Percentiles rank a stretch among this genome's conserved stretches.
Conservation (phyloP, 2,888 invertebrate genomes). For the Eupithecia insigniata region DNA sequence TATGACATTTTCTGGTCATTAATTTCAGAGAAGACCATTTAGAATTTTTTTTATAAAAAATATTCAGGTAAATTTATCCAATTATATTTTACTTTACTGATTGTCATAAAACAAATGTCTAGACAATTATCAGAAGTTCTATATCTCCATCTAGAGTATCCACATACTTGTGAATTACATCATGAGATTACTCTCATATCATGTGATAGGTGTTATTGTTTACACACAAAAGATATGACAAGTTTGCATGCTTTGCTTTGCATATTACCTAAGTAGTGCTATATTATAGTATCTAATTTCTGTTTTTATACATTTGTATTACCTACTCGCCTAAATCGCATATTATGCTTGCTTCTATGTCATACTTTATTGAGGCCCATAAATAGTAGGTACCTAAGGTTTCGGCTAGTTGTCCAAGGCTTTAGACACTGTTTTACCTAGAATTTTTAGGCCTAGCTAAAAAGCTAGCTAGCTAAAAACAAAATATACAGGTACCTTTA, state of each 20-base stretch:
- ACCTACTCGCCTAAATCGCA: not conserved
- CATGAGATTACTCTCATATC: conserved; percentile 5
- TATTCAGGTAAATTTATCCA: too few species aligned
- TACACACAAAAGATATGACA: not conserved
- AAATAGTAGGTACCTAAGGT: not conserved
- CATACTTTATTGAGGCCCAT: not conserved
- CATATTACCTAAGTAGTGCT: too few species aligned
- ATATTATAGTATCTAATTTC: not conserved
- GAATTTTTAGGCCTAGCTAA: not conserved
- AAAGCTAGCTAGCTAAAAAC: not conserved
- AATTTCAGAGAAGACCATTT: too few species aligned
- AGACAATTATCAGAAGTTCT: not conserved
- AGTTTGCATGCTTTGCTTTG: not conserved
- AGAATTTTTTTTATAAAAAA: too few species aligned
- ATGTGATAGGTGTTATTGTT: not conserved
- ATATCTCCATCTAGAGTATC: too few species aligned
- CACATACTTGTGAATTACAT: not conserved
- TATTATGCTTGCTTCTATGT: not conserved
- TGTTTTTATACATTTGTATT: not conserved
- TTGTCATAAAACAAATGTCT: too few species aligned
- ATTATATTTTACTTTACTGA: too few species aligned
- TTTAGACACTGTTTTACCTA: not conserved
- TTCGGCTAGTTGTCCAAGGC: not conserved
- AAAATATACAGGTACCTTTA: not conserved
- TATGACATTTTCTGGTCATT: too few species aligned